phyloP scores from a whole-genome alignment of 1,140 invertebrate species.

The Drosophila repleta region DNA sequence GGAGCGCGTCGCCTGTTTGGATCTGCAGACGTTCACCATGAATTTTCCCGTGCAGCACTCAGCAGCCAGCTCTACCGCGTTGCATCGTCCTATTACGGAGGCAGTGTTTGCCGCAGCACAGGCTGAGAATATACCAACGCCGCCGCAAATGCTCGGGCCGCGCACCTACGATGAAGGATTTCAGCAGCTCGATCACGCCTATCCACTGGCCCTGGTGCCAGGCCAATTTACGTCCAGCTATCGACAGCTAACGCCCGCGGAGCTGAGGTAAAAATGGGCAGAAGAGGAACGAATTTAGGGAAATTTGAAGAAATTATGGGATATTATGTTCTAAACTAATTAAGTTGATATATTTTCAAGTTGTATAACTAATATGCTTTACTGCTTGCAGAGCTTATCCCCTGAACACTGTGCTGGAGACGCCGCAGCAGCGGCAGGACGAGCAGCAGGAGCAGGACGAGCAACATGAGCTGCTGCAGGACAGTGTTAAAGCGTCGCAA shows the following conservation, averaged over 20 bases:
- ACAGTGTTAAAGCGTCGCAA: background rate
- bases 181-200: conserved; percentile 82
- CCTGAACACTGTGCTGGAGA: conserved; percentile 94
- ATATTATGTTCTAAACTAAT: no score
- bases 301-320: no score
- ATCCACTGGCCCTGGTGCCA: conserved; percentile 95
- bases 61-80: conserved; percentile 53
- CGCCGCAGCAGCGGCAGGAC: conserved; percentile 87
- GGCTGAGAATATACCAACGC: conserved; percentile 62
- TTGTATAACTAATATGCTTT: background rate
- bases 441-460: conserved; percentile 74
- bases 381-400: conserved; percentile 88
- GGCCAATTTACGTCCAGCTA: conserved; percentile 97
- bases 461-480: conserved; percentile 55
- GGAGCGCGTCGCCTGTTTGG: conserved; percentile 72
- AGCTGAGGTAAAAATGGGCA: conserved; percentile 86
- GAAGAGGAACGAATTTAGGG: no score
- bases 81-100: conserved; percentile 55
- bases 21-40: conserved; percentile 80
- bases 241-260: conserved; percentile 86
- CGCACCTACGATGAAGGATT: conserved; percentile 53
- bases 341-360: background rate
- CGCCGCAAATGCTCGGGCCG: conserved; percentile 51
- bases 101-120: conserved; percentile 53
- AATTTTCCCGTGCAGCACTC: conserved; percentile 61